Conservation (phyloP, 2,113 vertebrate species). For the Synodontis membranacea region DNA sequence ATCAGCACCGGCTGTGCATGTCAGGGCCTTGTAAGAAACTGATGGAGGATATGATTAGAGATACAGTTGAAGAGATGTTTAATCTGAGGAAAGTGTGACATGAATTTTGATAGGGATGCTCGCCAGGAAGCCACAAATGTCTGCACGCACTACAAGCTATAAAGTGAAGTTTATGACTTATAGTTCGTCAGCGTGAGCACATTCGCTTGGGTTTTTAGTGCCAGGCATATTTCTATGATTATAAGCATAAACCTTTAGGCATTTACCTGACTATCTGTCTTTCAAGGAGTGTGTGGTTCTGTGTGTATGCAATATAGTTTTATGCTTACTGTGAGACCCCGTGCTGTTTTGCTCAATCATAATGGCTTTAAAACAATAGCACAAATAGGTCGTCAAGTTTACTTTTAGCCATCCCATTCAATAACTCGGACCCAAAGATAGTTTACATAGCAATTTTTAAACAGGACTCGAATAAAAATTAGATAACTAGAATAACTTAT, state of each 20-base stretch:
- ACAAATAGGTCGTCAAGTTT: background rate
- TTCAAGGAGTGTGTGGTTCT: background rate
- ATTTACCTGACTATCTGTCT: background rate
- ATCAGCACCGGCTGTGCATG: constrained; percentile 29
- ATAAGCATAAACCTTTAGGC: background rate
- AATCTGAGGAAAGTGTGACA: constrained; percentile 17
- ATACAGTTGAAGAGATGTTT: constrained; percentile 17
- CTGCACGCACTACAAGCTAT: background rate
- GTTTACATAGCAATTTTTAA: background rate
- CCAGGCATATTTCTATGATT: background rate
- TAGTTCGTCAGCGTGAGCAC: background rate
- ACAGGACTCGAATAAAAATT: background rate
- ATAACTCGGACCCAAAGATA: background rate
- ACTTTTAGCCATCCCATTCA: background rate
- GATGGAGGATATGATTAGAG: constrained; percentile 44
- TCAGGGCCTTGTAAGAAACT: constrained; percentile 34
- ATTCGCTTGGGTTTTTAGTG: background rate
- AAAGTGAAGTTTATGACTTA: background rate
- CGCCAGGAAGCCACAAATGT: background rate
- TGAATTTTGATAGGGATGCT: constrained; percentile 29
- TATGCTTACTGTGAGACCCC: background rate
- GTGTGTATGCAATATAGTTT: background rate
- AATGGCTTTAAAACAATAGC: background rate
- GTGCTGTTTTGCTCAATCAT: background rate
- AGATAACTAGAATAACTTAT: background rate